A percentile compares a stretch with the other conserved stretches of the same genome.
These are phyloP conservation scores for Cistogaster globosa DNA, from an alignment of 2,888 invertebrate species.

Conservation along the genomic window DNA sequence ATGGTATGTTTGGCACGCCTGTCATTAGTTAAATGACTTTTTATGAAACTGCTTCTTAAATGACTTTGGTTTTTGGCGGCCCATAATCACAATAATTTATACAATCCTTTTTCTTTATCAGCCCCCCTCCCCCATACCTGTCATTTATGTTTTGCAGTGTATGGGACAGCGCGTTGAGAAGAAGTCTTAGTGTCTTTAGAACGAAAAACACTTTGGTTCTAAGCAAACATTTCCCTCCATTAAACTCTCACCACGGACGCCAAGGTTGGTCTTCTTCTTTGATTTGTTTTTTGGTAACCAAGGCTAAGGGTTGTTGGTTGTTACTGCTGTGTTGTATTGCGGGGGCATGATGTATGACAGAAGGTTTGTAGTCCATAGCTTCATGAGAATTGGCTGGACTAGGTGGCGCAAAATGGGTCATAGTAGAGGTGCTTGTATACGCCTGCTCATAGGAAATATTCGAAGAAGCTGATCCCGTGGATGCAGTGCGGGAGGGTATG, in stretches of 20 bases:
- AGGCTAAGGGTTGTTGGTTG: constrained; percentile 85
- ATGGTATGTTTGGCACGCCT: constrained; percentile 2
- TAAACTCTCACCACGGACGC: constrained; percentile 88
- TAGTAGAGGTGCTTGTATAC: constrained; percentile 81
- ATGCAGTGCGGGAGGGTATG: constrained; percentile 89
- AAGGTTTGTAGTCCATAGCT: constrained; percentile 83
- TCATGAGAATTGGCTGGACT: constrained; percentile 84
- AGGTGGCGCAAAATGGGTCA: constrained; percentile 84
- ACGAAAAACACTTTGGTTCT: constrained; percentile 64
- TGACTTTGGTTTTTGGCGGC: constrained; percentile 20
- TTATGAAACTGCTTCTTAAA: constrained; percentile 35
- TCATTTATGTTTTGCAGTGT: constrained; percentile 13
- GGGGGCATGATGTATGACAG: constrained; percentile 84
- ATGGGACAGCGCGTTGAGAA: constrained; percentile 30
- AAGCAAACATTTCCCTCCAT: constrained; percentile 31
- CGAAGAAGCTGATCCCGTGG: constrained; percentile 88
- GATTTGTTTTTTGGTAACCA: constrained; percentile 88
- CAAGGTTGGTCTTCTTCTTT: constrained; percentile 89
- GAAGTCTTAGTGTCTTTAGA: constrained; percentile 32
- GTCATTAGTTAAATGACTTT: constrained; percentile 7
- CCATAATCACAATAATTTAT: neutral
- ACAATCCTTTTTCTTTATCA: constrained; percentile 7
- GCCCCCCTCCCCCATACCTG: constrained; percentile 21
- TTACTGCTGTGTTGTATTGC: constrained; percentile 74
- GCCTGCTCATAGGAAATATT: constrained; percentile 84